Base-by-base conservation (phyloP, 2,888 invertebrate species). In the Oxyteleia sp. region DNA sequence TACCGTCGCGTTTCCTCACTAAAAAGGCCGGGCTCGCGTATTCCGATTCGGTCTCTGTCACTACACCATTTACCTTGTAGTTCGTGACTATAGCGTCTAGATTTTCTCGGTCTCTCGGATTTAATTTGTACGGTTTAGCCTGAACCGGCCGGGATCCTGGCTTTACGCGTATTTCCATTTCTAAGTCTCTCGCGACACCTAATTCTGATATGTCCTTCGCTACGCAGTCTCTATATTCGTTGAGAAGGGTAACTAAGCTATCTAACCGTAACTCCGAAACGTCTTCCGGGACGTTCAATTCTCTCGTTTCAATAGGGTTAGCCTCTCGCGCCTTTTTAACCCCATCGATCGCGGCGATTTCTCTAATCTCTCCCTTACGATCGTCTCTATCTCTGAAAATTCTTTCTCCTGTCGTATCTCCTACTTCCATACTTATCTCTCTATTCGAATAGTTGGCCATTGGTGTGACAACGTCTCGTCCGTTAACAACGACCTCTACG, bases 11-110 rank as follows among this genome's bases (percentile, higher is more conserved):
- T 20, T 72, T 76, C 0, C 53, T 26, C 0, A 80, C 43, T 5
- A 80, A 0, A 23, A 80, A 79, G 0, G 49, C 79, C 2, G 79
- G 57, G 57, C 61, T 80, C 15, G 66, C 72, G 10, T 16, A 43
- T 2, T 35, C 41, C 0, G 80, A 72, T 18, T 57, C 26, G 10
- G 72, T 72, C 7, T 80, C 72, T 7, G 55, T 57, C n/a, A 80
- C 32, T 0, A 80, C 35, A 4, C 71, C 71, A 1, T 16, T 38
- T 10, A 38, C 15, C 32, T 74, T 69, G 71, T 78, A 81, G 7
- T 84, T 84, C 0, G 43, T 2, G 8, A 85, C 57, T 10, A 84
- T 84, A 23, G 61, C 5, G 10, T 72, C 75, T 5, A 84, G 63
- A 1, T 35, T 41, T 35, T 29, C 68, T 8, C 45, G 43, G 29